Percentiles rank a stretch among this genome's conserved stretches.
phyloP scores from a whole-genome alignment of 2,113 vertebrate genomes.

The Eudyptes chrysolophus region DNA sequence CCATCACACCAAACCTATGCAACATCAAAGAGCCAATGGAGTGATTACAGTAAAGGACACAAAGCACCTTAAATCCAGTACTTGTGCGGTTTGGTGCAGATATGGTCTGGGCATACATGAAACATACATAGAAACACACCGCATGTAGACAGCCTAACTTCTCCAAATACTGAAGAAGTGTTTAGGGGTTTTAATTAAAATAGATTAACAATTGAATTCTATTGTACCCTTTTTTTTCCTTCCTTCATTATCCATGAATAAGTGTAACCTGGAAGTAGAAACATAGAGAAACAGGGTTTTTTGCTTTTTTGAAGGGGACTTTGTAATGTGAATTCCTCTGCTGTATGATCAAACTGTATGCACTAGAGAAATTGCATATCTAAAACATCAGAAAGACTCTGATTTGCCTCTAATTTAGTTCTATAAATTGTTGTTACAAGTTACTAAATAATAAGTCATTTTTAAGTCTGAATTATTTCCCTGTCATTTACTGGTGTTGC shows the following conservation, averaged over 20 bases:
- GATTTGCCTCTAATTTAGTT: conserved; percentile 55
- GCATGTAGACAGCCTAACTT: neutral
- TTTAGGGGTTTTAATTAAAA: neutral
- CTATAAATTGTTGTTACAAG: conserved; percentile 37
- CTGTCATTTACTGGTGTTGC: conserved; percentile 22
- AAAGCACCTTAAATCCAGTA: neutral
- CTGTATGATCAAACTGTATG: neutral
- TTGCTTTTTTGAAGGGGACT: neutral
- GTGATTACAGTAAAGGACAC: neutral
- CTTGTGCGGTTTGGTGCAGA: neutral
- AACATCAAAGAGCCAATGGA: conserved; percentile 42
- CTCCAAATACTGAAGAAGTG: neutral
- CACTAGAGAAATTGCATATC: neutral
- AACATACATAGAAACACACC: neutral
- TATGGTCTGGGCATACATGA: neutral
- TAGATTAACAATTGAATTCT: conserved; percentile 1
- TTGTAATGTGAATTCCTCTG: neutral
- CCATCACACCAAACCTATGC: conserved; percentile 11
- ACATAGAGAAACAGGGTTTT: neutral
- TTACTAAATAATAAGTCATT: conserved; percentile 43
- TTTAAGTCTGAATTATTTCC: conserved; percentile 61
- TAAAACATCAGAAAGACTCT: conserved; percentile 23
- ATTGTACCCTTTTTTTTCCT: neutral
- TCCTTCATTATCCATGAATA: conserved; percentile 43
- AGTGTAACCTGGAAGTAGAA: conserved; percentile 21